These are phyloP conservation scores for Cheirogaleus medius DNA, from an alignment of 2,113 vertebrate species.

Conservation along the genomic window DNA sequence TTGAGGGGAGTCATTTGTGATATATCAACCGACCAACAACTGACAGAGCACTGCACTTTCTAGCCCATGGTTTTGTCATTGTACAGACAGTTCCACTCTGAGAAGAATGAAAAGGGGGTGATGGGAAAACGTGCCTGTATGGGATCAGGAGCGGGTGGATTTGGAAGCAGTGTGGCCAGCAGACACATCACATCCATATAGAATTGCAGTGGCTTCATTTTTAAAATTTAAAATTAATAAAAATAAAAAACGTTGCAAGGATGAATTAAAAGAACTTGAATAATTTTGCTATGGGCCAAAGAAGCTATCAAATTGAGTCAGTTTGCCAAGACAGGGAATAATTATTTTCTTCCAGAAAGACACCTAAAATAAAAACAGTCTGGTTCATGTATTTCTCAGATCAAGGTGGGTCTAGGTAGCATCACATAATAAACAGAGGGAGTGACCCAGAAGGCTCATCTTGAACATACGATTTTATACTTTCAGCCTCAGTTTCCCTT, in stretches of 20 bases:
- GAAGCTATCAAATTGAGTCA: neutral
- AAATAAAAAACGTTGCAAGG: neutral
- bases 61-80: neutral
- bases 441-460: neutral
- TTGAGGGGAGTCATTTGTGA: neutral
- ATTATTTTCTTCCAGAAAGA: conserved; percentile 9
- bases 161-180: neutral
- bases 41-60: neutral
- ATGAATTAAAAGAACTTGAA: conserved; percentile 9
- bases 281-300: neutral
- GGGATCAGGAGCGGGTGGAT: neutral
- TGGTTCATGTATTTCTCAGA: neutral
- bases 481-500: neutral
- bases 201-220: neutral
- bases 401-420: neutral
- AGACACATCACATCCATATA: neutral
- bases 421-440: neutral
- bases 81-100: neutral
- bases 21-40: too few species aligned
- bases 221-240: neutral
- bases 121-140: rapidly evolving
- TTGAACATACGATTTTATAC: neutral
- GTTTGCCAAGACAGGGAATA: neutral
- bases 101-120: neutral
- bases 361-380: neutral